phyloP scores from a whole-genome alignment of 2,888 invertebrate species.

The Hemithea aestivaria region DNA sequence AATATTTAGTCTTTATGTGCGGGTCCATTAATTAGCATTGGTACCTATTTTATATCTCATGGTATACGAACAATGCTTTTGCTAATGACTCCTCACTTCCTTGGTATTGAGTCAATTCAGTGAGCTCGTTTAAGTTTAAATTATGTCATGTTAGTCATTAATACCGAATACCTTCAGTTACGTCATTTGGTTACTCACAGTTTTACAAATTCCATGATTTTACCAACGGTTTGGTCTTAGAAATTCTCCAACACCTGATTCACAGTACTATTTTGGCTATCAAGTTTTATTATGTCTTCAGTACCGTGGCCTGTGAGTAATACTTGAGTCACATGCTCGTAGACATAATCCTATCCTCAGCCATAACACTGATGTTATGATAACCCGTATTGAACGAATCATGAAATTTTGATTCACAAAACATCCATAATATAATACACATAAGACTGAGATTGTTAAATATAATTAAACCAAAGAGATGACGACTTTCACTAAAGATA shows the following conservation, averaged over 20 bases:
- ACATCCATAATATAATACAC: too few relatives aligned
- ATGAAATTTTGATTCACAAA: neutral
- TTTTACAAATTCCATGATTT: too few relatives aligned
- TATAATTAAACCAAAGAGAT: too few relatives aligned
- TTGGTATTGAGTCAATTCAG: conserved; percentile 10
- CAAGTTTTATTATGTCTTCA: conserved; percentile 13
- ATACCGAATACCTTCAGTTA: conserved; percentile 7
- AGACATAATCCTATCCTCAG: conserved; percentile 9
- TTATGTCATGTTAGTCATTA: conserved; percentile 13
- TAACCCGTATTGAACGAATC: conserved; percentile 7
- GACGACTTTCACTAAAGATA: too few relatives aligned
- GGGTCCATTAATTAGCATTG: too few relatives aligned
- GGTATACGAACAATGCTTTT: conserved; percentile 10
- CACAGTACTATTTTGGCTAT: conserved; percentile 15
- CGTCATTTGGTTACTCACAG: conserved; percentile 7
- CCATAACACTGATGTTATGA: conserved; percentile 27
- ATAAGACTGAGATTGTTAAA: too few relatives aligned
- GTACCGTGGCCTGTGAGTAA: conserved; percentile 23
- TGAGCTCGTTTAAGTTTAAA: conserved; percentile 8
- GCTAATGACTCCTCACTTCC: conserved; percentile 15
- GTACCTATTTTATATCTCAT: too few relatives aligned
- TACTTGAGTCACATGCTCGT: conserved; percentile 22
- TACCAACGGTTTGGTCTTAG: neutral
- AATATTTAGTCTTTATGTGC: too few relatives aligned
- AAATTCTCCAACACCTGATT: conserved; percentile 8